A percentile compares a stretch with the other conserved stretches of the same genome.
phyloP scores from a whole-genome alignment of 2,888 invertebrate genomes.

The Nomada hirtipes region DNA sequence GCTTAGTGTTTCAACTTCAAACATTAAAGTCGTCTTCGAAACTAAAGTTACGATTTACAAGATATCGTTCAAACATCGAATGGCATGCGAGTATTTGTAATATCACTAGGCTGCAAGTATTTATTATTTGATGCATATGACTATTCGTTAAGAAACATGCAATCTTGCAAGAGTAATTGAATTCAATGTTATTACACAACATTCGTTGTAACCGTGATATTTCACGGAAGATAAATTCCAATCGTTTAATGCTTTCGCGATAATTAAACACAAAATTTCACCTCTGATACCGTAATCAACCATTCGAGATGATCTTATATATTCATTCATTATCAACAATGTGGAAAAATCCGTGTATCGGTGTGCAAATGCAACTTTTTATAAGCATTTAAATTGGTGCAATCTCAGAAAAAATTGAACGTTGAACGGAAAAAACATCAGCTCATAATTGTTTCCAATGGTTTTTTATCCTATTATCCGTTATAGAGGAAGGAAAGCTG shows the following conservation, averaged over 20 bases:
- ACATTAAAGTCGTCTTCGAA: too few relatives aligned
- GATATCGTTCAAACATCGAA: neutral
- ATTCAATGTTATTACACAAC: neutral
- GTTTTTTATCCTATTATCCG: neutral
- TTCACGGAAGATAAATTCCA: neutral
- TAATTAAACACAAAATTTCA: constrained; percentile 2
- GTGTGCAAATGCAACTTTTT: too few relatives aligned
- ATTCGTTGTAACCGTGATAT: neutral
- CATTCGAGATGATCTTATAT: too few relatives aligned
- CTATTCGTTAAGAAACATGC: neutral
- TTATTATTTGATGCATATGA: neutral
- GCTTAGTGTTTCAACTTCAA: neutral
- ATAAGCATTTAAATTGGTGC: too few relatives aligned
- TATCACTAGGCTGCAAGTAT: too few relatives aligned
- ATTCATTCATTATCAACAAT: too few relatives aligned
- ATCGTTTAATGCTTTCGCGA: neutral
- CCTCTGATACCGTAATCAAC: neutral
- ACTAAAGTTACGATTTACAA: too few relatives aligned
- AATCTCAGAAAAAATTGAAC: too few relatives aligned
- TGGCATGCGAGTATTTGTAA: neutral
- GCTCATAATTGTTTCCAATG: neutral
- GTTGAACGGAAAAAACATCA: too few relatives aligned
- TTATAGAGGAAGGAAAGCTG: neutral
- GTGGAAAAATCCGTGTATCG: too few relatives aligned
- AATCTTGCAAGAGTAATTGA: neutral